Evolutionary conservation across 2,113 vertebrate species (phyloP).

Genomic region (Callipepla californica): DNA sequence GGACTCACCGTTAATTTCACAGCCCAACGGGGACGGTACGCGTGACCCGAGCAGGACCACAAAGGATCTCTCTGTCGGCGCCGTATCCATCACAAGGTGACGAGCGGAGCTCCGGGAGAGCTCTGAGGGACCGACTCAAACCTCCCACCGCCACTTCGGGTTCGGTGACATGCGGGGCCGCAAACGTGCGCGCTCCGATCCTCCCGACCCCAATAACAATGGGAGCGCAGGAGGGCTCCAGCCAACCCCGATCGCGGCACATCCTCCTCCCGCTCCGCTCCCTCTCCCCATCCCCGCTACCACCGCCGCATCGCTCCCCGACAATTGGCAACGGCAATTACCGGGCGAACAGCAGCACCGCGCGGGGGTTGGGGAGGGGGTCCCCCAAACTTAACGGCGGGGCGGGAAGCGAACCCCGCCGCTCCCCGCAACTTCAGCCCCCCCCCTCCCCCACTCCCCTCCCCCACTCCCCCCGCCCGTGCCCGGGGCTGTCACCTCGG

Average conservation of each 20-base stretch:
- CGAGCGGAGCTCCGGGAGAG: background rate
- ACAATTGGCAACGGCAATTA: background rate
- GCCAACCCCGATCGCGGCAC: slow-evolving; percentile 53
- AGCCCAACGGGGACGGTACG: slow-evolving; percentile 51
- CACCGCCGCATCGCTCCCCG: background rate
- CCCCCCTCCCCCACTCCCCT: no score
- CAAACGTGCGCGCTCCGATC: background rate
- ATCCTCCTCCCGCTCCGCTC: background rate
- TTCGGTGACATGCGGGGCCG: background rate
- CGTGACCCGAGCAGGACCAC: slow-evolving; percentile 69
- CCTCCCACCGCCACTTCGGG: background rate
- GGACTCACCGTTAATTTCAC: slow-evolving; percentile 70
- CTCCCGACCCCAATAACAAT: slow-evolving; percentile 80
- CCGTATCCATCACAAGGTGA: slow-evolving; percentile 25
- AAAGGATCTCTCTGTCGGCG: slow-evolving; percentile 64
- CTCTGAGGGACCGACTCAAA: background rate
- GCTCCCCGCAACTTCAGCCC: no score
- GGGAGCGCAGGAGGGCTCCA: slow-evolving; percentile 76
- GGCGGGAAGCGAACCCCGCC: no score
- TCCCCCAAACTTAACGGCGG: no score
- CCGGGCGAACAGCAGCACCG: no score
- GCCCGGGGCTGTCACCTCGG: slow-evolving; percentile 39
- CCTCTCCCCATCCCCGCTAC: no score
- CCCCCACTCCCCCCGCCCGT: background rate
- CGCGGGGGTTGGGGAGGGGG: no score